phyloP scores from a whole-genome alignment of 2,797 vertebrate species.

The Cyprinodon diabolis region DNA sequence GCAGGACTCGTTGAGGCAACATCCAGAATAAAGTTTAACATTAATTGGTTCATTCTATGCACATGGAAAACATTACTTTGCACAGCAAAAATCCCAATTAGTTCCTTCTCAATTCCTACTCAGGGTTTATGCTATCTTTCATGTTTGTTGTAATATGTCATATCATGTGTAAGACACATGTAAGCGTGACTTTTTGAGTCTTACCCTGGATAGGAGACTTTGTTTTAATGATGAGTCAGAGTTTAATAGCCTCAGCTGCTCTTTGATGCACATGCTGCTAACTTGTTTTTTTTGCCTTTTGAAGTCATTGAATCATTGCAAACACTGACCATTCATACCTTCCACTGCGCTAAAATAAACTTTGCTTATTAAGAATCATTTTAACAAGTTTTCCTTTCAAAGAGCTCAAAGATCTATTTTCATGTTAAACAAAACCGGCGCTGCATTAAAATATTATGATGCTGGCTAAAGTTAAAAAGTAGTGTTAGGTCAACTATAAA shows the following conservation, averaged over 20 bases:
- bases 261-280: slow-evolving; percentile 61
- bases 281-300: slow-evolving; percentile 70
- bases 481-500: not conserved
- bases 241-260: slow-evolving; percentile 50
- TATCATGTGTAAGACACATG: slow-evolving; percentile 64
- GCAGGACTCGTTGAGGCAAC: slow-evolving; percentile 56
- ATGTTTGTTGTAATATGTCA: slow-evolving; percentile 25
- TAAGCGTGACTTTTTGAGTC: slow-evolving; percentile 31
- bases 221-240: slow-evolving; percentile 57
- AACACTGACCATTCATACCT: slow-evolving; percentile 48
- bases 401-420: slow-evolving; percentile 53
- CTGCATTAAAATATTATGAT: not conserved
- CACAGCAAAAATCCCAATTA: not conserved
- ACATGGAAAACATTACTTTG: not conserved
- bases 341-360: slow-evolving; percentile 50
- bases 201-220: slow-evolving; percentile 58
- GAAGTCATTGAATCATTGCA: slow-evolving; percentile 64
- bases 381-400: slow-evolving; percentile 64
- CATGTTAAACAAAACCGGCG: slow-evolving; percentile 17
- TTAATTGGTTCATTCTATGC: slow-evolving; percentile 62
- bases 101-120: not conserved
- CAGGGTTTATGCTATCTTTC: not conserved
- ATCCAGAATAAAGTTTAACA: not conserved
- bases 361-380: slow-evolving; percentile 53
- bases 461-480: not conserved